A percentile compares a stretch with the other conserved stretches of the same genome.
Conservation (phyloP, 2,797 vertebrate genomes). For the Sardinella longiceps region DNA sequence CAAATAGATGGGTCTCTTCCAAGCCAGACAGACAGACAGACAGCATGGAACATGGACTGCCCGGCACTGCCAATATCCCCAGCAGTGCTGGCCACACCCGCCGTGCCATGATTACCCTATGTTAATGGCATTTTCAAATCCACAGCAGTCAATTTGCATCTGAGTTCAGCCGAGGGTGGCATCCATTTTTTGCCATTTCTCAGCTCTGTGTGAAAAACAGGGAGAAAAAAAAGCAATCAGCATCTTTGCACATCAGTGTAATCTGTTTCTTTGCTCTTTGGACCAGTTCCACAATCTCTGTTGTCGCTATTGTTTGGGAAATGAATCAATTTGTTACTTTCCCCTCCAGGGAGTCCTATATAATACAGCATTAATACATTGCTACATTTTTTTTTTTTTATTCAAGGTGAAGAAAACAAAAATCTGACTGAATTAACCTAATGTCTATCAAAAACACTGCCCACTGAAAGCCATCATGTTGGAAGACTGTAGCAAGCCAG, state of each 20-base stretch:
- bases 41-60: background rate
- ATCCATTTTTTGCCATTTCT: conserved; percentile 23
- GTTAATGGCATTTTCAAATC: conserved; percentile 26
- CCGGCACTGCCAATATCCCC: background rate
- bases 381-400: background rate
- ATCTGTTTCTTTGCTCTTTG: conserved; percentile 41
- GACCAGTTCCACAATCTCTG: conserved; percentile 35
- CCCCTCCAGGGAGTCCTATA: conserved; percentile 34
- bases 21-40: background rate
- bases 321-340: conserved; percentile 44
- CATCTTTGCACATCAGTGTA: conserved; percentile 21
- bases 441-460: background rate
- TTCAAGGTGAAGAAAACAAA: background rate
- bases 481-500: no score
- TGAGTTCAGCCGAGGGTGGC: conserved; percentile 38
- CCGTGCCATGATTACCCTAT: conserved; percentile 1
- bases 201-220: background rate
- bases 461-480: background rate
- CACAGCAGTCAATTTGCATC: conserved; percentile 17
- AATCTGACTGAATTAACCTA: background rate
- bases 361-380: conserved; percentile 24
- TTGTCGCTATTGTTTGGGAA: conserved; percentile 38
- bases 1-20: background rate
- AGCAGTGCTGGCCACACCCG: conserved; percentile 8
- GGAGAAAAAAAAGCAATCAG: conserved; percentile 12